phyloP scores from a whole-genome alignment of 2,113 vertebrate species.

The Pao palembangensis region DNA sequence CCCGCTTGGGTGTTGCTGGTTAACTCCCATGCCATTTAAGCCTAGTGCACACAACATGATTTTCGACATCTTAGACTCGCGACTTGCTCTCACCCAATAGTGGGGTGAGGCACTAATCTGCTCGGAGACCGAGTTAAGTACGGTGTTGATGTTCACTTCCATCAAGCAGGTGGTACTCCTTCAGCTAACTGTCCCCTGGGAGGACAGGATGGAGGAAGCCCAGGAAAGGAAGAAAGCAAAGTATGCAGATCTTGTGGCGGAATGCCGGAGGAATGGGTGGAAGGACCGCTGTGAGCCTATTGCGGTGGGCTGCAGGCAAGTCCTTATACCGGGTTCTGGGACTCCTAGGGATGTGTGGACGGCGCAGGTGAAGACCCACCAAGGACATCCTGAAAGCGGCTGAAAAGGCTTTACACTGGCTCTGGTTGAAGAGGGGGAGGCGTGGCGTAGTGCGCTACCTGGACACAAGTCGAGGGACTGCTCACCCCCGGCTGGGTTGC shows the following conservation, averaged over 20 bases:
- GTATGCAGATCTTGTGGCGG: not conserved
- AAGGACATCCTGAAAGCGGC: not conserved
- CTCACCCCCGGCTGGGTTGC: too few relatives aligned
- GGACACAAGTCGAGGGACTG: too few relatives aligned
- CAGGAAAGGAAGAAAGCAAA: not conserved
- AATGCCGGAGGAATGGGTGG: not conserved
- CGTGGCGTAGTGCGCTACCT: too few relatives aligned
- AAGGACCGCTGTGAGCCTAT: not conserved
- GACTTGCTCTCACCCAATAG: too few relatives aligned
- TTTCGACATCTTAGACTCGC: too few relatives aligned
- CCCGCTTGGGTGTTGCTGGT: too few relatives aligned
- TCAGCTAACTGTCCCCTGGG: not conserved
- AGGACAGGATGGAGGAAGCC: not conserved
- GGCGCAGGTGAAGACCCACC: not conserved
- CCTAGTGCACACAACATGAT: too few relatives aligned
- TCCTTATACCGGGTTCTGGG: not conserved
- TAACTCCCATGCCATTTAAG: too few relatives aligned
- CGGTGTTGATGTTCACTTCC: not conserved
- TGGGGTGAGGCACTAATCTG: too few relatives aligned
- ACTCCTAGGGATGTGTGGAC: not conserved
- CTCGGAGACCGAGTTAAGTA: too few relatives aligned
- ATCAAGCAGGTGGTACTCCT: not conserved
- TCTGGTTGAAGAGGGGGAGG: not conserved
- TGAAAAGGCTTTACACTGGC: not conserved
- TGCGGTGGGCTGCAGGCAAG: not conserved